Base-by-base conservation (phyloP, 2,888 invertebrate species). In the Dicyrtoma fusca region DNA sequence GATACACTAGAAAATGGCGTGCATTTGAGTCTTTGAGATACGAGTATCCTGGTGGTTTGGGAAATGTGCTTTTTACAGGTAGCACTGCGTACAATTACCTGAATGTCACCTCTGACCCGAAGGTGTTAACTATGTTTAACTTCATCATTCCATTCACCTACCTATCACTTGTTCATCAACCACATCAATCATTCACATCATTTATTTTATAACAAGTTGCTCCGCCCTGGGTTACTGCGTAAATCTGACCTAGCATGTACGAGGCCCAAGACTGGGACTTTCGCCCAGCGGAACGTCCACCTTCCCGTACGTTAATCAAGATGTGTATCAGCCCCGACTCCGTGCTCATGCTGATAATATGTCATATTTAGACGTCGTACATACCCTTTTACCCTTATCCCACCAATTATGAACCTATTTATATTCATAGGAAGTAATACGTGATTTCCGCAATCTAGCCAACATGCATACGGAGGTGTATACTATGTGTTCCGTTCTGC, bases 121-220 rank as follows among this genome's bases (percentile, higher is more conserved):
- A 68, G 68, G 68, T 68, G 68, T 68, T 68, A 68, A 68, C 68
- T 59, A 59, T 68, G 68, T 68, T 68, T 68, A 68, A 55, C 57
- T 57, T 68, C 55, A 68, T 57, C 57, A 42, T n/a, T 68, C 51
- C 55, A 14, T 21, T 61, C 42, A 25, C 42, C 26, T 23, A 55
- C 55, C 23, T 21, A 53, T 8, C 55, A 55, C 6, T 55, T 25
- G 17, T 55, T 21, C 65, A 26, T 51, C 65, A 49, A 51, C 17
- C 68, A 55, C 68, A 68, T 68, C 68, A 55, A 68, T 68, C 68
- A 68, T 68, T 34, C 49, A 26, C 49, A 49, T 65, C 65, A 68
- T 57, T 45, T 59, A 68, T 68, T 68, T 57, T 26, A 2, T 13
- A 55, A 55, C 55, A 55, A 44, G 44, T 21, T 53, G 61, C 21